These are phyloP conservation scores for Platynereis dumerilii DNA, from an alignment of 2,888 invertebrate genomes.

Conservation along the genomic window DNA sequence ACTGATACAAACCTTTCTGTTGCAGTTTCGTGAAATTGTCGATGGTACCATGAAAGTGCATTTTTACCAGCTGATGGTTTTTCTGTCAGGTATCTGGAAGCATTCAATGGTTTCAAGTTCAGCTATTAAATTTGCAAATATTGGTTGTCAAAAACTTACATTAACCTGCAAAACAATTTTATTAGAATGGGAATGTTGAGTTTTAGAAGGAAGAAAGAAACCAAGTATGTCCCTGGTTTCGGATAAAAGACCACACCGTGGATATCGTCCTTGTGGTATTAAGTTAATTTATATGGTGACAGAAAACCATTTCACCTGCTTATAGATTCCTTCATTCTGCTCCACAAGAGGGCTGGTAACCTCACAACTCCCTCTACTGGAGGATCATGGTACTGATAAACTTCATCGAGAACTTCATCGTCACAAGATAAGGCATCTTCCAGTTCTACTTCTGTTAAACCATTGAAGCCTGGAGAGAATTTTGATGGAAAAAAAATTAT, in stretches of 20 bases:
- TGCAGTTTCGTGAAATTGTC: constrained; percentile 56
- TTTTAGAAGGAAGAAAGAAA: no score
- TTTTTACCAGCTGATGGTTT: constrained; percentile 49
- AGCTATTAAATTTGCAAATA: no score
- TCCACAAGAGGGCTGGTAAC: constrained; percentile 55
- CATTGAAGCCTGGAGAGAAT: constrained; percentile 52
- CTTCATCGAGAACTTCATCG: constrained; percentile 46
- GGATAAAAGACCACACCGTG: no score
- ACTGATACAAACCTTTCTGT: constrained; percentile 36
- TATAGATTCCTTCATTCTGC: constrained; percentile 44
- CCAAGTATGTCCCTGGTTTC: no score
- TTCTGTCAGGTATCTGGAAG: constrained; percentile 55
- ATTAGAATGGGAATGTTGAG: no score
- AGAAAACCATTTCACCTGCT: no score
- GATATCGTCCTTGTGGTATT: no score
- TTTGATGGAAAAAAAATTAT: no score
- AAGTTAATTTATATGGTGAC: no score
- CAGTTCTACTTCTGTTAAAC: constrained; percentile 55
- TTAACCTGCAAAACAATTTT: no score
- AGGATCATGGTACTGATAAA: constrained; percentile 58
- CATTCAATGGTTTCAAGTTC: constrained; percentile 27
- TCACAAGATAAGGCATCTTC: constrained; percentile 59
- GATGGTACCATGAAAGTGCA: constrained; percentile 57
- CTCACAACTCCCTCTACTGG: constrained; percentile 54
- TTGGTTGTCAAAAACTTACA: no score